These are phyloP conservation scores for Sarcophaga subvicina DNA, from an alignment of 2,888 invertebrate genomes.

Conservation along the genomic window DNA sequence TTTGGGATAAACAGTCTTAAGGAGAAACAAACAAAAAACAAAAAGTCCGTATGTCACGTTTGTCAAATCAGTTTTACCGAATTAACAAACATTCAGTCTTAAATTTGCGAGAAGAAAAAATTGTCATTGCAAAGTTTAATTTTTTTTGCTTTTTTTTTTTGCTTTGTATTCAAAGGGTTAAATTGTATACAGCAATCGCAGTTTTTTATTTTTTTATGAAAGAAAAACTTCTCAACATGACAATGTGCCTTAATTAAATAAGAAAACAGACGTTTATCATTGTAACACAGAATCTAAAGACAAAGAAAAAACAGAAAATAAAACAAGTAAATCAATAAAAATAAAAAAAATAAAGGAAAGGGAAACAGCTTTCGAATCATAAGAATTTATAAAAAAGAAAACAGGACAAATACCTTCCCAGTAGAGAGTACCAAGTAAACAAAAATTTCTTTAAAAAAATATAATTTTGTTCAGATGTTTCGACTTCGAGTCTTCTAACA, in stretches of 20 bases:
- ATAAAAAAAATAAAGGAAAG: not conserved
- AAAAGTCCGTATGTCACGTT: conserved; percentile 64
- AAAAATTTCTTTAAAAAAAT: too few relatives aligned
- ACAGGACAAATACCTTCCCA: not conserved
- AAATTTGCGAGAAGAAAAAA: conserved; percentile 15
- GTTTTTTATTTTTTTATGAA: conserved; percentile 3
- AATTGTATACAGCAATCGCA: conserved; percentile 25
- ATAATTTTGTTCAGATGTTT: too few relatives aligned
- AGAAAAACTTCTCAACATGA: conserved; percentile 35
- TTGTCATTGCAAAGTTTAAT: not conserved
- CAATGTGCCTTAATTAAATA: conserved; percentile 53
- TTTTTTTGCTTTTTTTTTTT: conserved; percentile 12
- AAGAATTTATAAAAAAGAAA: not conserved
- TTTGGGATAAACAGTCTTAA: conserved; percentile 41
- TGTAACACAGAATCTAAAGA: not conserved
- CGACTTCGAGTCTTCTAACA: too few relatives aligned
- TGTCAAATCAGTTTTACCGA: conserved; percentile 66
- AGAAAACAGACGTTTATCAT: conserved; percentile 31
- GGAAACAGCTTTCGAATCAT: not conserved
- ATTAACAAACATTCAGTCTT: conserved; percentile 50
- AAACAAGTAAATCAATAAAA: too few relatives aligned
- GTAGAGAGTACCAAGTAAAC: not conserved
- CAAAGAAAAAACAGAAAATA: not conserved
- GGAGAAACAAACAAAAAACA: not conserved
- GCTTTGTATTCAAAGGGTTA: conserved; percentile 47